A percentile compares a stretch with the other conserved stretches of the same genome.
Evolutionary conservation across 2,113 vertebrate species (phyloP).

Genomic region (Gymnarchus niloticus): DNA sequence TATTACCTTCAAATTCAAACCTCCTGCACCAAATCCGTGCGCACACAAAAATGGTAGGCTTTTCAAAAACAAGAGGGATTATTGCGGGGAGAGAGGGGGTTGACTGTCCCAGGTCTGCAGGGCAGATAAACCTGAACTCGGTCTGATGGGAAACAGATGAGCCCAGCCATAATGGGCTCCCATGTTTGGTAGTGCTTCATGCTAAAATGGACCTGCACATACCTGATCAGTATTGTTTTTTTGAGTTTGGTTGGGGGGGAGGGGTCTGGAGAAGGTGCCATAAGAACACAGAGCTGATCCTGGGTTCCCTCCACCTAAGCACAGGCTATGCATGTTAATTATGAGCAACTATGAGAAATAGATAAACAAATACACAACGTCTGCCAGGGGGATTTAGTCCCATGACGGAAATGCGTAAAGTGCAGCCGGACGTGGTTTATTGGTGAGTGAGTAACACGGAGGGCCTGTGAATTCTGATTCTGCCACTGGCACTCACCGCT

Average conservation of each 20-base stretch:
- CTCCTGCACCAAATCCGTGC: conserved; percentile 20
- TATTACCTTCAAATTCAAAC: conserved; percentile 37
- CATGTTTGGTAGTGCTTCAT: conserved; percentile 37
- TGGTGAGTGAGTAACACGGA: conserved; percentile 43
- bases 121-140: conserved; percentile 41
- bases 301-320: no score
- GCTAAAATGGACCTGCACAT: conserved; percentile 18
- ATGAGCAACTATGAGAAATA: not conserved
- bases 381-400: conserved; percentile 42
- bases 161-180: conserved; percentile 34
- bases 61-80: conserved; percentile 24
- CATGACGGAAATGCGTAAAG: conserved; percentile 27
- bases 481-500: conserved; percentile 13
- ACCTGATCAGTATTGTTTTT: not conserved
- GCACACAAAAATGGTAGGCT: not conserved
- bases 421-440: conserved; percentile 37
- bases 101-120: conserved; percentile 19
- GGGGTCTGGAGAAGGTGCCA: not conserved
- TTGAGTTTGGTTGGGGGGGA: not conserved
- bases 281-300: not conserved
- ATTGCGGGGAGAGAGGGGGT: conserved; percentile 16
- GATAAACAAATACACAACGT: not conserved
- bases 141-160: conserved; percentile 46
- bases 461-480: conserved; percentile 49
- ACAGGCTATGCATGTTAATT: not conserved